phyloP scores from a whole-genome alignment of 1,140 invertebrate species.

The Papilio machaon region DNA sequence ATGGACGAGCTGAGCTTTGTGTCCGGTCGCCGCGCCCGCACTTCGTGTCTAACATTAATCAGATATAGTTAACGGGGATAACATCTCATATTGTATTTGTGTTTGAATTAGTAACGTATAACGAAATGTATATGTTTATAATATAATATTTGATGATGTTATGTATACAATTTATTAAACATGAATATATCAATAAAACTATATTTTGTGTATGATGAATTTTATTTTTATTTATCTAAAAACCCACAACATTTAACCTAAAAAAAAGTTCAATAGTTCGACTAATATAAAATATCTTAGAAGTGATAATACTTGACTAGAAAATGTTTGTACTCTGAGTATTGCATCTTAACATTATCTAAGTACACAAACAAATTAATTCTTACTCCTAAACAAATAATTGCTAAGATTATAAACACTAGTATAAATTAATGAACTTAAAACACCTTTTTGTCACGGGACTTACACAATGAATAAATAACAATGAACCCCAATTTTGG shows the following conservation, averaged over 20 bases:
- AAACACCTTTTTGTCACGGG: too few relatives aligned
- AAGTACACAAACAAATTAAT: conserved; percentile 35
- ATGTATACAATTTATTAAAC: conserved; percentile 83
- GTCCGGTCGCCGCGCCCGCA: conserved; percentile 65
- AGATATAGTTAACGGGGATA: conserved; percentile 75
- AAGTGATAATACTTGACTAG: conserved; percentile 62
- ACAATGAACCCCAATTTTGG: too few relatives aligned
- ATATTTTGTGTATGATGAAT: conserved; percentile 82
- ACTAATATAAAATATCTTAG: conserved; percentile 16
- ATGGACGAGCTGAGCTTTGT: conserved; percentile 59
- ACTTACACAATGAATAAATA: too few relatives aligned
- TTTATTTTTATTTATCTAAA: conserved; percentile 70
- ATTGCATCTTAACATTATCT: conserved; percentile 47
- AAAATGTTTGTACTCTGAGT: conserved; percentile 76
- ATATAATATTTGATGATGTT: conserved; percentile 82
- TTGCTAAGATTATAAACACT: too few relatives aligned
- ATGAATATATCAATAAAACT: conserved; percentile 83
- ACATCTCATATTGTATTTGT: conserved; percentile 82
- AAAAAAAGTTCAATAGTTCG: background rate
- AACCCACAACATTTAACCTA: conserved; percentile 46
- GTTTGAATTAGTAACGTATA: conserved; percentile 80
- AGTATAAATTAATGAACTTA: too few relatives aligned
- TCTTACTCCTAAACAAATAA: background rate
- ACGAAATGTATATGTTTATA: conserved; percentile 82
- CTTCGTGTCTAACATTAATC: conserved; percentile 71